Percentiles rank a stretch among this genome's conserved stretches.
These are phyloP conservation scores for Epinephelus malabaricus DNA, from an alignment of 2,797 vertebrate species.

Conservation along the genomic window DNA sequence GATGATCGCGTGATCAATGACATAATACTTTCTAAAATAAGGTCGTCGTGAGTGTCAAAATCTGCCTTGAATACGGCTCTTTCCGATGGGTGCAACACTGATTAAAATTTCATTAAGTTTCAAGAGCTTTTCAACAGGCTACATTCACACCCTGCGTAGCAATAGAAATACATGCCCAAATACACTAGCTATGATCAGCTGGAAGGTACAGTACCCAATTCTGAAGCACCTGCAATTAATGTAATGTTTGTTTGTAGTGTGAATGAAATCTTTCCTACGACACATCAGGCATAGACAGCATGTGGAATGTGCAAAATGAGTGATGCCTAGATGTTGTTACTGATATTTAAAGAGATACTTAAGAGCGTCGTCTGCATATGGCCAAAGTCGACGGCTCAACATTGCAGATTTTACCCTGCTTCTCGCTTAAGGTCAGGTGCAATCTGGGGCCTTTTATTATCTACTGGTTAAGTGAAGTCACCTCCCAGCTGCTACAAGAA, in stretches of 20 bases:
- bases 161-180: slow-evolving; percentile 37
- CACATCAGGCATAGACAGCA: slow-evolving; percentile 60
- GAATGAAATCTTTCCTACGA: slow-evolving; percentile 41
- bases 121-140: slow-evolving; percentile 49
- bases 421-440: slow-evolving; percentile 76
- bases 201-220: slow-evolving; percentile 63
- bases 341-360: slow-evolving; percentile 33
- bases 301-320: slow-evolving; percentile 79
- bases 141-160: slow-evolving; percentile 57
- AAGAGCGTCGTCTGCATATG: slow-evolving; percentile 29
- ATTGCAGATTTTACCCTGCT: slow-evolving; percentile 74
- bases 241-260: slow-evolving; percentile 32
- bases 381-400: slow-evolving; percentile 12
- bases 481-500: slow-evolving; percentile 78
- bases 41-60: slow-evolving; percentile 37
- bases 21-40: slow-evolving; percentile 74
- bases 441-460: slow-evolving; percentile 69
- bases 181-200: slow-evolving; percentile 50
- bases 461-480: slow-evolving; percentile 72
- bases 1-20: slow-evolving; percentile 53
- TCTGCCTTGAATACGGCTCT: slow-evolving; percentile 81
- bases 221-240: slow-evolving; percentile 57
- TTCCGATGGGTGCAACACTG: slow-evolving; percentile 68
- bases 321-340: slow-evolving; percentile 51
- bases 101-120: slow-evolving; percentile 49